Conservation (phyloP, 2,797 vertebrate genomes). For the Takifugu rubripes region DNA sequence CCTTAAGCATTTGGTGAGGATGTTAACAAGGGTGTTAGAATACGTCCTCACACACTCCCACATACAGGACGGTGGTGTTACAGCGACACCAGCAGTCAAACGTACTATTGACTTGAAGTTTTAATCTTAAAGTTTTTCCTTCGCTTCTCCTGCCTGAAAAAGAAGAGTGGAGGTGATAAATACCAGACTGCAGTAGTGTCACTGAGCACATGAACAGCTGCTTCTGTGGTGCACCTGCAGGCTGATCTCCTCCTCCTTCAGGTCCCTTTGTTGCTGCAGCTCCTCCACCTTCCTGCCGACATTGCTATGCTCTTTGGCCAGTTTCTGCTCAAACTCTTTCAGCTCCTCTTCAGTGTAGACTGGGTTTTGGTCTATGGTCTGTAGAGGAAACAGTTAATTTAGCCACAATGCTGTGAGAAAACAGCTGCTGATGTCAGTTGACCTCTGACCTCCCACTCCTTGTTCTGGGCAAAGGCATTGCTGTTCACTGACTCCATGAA, state of each 20-base stretch:
- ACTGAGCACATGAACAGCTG: slow-evolving; percentile 45
- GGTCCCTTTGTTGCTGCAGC: slow-evolving; percentile 83
- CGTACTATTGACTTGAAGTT: slow-evolving; percentile 72
- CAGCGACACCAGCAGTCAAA: background rate
- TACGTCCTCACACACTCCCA: background rate
- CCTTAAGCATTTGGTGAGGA: slow-evolving; percentile 33
- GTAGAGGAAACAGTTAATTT: background rate
- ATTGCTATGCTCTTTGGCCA: slow-evolving; percentile 78
- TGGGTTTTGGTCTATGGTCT: slow-evolving; percentile 86
- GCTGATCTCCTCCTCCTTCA: slow-evolving; percentile 82
- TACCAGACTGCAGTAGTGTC: too few relatives aligned
- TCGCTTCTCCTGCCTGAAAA: slow-evolving; percentile 82
- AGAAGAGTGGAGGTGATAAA: background rate
- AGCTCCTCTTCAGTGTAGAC: slow-evolving; percentile 87
- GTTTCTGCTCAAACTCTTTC: slow-evolving; percentile 82
- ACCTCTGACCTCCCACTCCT: slow-evolving; percentile 87
- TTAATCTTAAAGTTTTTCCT: slow-evolving; percentile 83
- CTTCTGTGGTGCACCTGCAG: slow-evolving; percentile 75
- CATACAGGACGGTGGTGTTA: background rate
- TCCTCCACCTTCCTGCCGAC: slow-evolving; percentile 78
- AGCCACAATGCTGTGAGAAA: background rate
- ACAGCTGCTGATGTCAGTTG: background rate
- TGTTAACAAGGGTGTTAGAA: slow-evolving; percentile 10
- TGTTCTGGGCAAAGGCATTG: slow-evolving; percentile 84
- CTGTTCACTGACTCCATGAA: slow-evolving; percentile 85